These are phyloP conservation scores for Meloidogyne exigua DNA, from an alignment of 1,140 invertebrate genomes.

Conservation along the genomic window DNA sequence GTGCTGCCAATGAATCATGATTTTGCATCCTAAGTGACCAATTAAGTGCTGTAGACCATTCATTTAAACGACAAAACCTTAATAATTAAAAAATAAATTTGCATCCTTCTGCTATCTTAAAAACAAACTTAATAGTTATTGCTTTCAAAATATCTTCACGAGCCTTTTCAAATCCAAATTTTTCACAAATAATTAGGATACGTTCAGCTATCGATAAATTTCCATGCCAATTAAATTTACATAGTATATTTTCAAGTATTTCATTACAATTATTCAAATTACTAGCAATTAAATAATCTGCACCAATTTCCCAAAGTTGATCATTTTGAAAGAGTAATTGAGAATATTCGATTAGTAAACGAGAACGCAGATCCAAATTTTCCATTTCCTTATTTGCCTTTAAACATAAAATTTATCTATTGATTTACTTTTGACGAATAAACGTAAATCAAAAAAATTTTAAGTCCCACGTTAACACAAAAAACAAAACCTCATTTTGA, in stretches of 20 bases:
- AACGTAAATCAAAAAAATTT: no score
- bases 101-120: neutral
- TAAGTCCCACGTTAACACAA: neutral
- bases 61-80: conserved; percentile 13
- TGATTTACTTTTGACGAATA: no score
- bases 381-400: conserved; percentile 7
- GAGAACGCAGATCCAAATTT: conserved; percentile 20
- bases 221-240: conserved; percentile 8
- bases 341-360: conserved; percentile 17
- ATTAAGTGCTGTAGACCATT: conserved; percentile 18
- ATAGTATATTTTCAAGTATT: conserved; percentile 1
- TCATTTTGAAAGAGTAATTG: conserved; percentile 27
- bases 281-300: conserved; percentile 19
- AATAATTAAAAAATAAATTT: neutral
- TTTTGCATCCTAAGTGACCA: conserved; percentile 20
- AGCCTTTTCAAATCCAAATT: conserved; percentile 1
- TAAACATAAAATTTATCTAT: neutral
- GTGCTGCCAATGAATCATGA: conserved; percentile 1
- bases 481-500: conserved; percentile 14
- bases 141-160: conserved; percentile 17
- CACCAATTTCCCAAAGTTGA: conserved; percentile 22
- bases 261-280: conserved; percentile 3
- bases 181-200: conserved; percentile 15
- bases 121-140: conserved; percentile 13
- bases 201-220: conserved; percentile 13